phyloP scores from a whole-genome alignment of 2,888 invertebrate genomes.

The Heteromyza rotundicornis region DNA sequence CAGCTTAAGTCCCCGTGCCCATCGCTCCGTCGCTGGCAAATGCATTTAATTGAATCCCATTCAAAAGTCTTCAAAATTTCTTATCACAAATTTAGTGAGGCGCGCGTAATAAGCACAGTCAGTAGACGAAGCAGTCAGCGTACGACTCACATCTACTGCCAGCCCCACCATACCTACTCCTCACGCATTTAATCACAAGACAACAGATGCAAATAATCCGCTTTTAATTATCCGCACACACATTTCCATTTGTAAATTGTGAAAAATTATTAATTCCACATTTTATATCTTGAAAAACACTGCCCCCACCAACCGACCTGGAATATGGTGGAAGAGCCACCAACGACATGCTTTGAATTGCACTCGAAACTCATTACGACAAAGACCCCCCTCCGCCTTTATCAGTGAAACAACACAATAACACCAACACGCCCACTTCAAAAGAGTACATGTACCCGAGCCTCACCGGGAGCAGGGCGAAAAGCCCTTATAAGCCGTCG shows the following conservation, averaged over 20 bases:
- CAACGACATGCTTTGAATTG: constrained; percentile 25
- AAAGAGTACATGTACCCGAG: background rate
- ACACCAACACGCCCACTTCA: constrained; percentile 40
- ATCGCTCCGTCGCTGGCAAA: no score
- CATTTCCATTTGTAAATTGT: constrained; percentile 3
- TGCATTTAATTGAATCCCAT: background rate
- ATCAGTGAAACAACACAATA: constrained; percentile 34
- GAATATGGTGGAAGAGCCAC: background rate
- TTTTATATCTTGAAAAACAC: background rate
- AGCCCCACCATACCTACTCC: background rate
- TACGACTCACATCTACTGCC: background rate
- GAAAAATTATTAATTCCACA: constrained; percentile 3
- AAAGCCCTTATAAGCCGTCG: constrained; percentile 3
- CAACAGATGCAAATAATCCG: constrained; percentile 8
- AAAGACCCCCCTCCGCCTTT: constrained; percentile 55
- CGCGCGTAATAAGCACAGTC: background rate
- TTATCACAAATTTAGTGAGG: background rate
- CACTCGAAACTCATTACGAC: constrained; percentile 53
- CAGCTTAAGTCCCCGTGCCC: background rate
- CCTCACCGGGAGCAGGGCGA: background rate
- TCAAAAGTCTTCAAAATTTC: background rate
- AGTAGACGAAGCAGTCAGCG: background rate
- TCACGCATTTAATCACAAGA: background rate
- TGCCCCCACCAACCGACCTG: background rate
- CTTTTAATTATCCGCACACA: constrained; percentile 1